A percentile compares a stretch with the other conserved stretches of the same genome.
phyloP scores from a whole-genome alignment of 2,113 vertebrate species.

The Seriola aureovittata region DNA sequence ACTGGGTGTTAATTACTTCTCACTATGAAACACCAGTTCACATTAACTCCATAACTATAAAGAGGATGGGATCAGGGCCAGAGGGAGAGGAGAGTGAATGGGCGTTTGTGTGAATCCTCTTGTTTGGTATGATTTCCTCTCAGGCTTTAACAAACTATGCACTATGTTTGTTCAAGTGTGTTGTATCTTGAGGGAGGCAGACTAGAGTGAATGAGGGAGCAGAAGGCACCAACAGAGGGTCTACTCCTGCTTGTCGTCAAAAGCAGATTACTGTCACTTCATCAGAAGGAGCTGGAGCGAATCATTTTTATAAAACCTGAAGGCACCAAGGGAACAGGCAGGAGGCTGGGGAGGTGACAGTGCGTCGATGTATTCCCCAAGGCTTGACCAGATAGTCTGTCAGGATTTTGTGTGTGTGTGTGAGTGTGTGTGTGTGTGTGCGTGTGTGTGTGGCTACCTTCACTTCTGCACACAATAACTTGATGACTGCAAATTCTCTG shows the following conservation, averaged over 20 bases:
- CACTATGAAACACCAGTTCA: conserved; percentile 70
- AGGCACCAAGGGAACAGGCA: conserved; percentile 49
- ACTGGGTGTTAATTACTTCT: conserved; percentile 78
- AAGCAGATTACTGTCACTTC: conserved; percentile 73
- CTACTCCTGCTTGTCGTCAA: conserved; percentile 59
- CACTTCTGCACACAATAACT: conserved; percentile 38
- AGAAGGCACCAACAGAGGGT: conserved; percentile 51
- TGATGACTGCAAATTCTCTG: conserved; percentile 28
- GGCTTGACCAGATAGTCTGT: conserved; percentile 60
- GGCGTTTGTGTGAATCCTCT: conserved; percentile 22
- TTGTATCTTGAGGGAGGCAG: conserved; percentile 38
- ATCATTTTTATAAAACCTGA: conserved; percentile 66
- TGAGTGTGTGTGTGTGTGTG: neutral
- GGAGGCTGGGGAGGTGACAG: conserved; percentile 58
- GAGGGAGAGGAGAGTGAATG: conserved; percentile 26
- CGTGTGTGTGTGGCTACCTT: conserved; percentile 3
- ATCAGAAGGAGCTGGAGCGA: conserved; percentile 69
- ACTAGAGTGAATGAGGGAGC: conserved; percentile 34
- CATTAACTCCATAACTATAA: conserved; percentile 66
- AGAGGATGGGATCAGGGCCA: conserved; percentile 49
- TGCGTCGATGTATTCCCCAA: conserved; percentile 57
- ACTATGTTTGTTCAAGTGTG: conserved; percentile 51
- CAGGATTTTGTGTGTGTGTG: conserved; percentile 53
- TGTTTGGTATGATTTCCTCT: conserved; percentile 27
- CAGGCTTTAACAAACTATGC: conserved; percentile 36